Percentiles rank a stretch among this genome's conserved stretches.
phyloP scores from a whole-genome alignment of 2,888 invertebrate species.

The Agrotis exclamationis region DNA sequence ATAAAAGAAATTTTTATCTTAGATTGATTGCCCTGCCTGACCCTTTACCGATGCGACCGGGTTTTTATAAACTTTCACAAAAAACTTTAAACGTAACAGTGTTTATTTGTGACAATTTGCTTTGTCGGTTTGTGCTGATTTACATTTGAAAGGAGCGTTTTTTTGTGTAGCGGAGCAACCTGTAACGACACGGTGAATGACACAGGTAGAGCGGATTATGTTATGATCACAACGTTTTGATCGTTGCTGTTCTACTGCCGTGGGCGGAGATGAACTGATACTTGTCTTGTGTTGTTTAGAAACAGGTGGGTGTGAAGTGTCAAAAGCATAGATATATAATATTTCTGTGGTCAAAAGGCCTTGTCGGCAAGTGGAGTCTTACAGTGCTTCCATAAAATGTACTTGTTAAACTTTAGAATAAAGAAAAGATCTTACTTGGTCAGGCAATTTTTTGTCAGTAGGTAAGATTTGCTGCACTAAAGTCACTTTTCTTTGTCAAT shows the following conservation, averaged over 20 bases:
- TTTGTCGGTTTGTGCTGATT: conserved; percentile 90
- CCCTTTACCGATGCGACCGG: conserved; percentile 85
- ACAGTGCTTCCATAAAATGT: neutral
- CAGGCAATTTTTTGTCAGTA: neutral
- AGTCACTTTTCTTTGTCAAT: too few relatives aligned
- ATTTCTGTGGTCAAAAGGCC: too few relatives aligned
- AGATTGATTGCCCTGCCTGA: conserved; percentile 90
- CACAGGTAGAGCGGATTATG: conserved; percentile 82
- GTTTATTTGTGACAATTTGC: conserved; percentile 92
- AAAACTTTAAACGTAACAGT: conserved; percentile 88
- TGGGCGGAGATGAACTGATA: conserved; percentile 3
- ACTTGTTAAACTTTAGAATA: neutral
- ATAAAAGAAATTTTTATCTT: conserved; percentile 87
- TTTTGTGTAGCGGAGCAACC: conserved; percentile 86
- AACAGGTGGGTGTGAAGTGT: conserved; percentile 1
- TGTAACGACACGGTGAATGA: conserved; percentile 89
- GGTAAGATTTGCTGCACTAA: neutral
- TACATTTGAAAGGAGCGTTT: conserved; percentile 88
- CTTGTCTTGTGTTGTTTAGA: conserved; percentile 1
- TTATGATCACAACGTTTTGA: conserved; percentile 75
- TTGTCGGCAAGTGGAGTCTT: neutral
- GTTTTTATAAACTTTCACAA: conserved; percentile 87
- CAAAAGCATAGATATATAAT: too few relatives aligned
- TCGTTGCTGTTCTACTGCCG: conserved; percentile 59
- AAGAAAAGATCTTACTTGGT: neutral